phyloP scores from a whole-genome alignment of 2,888 invertebrate genomes.

The Argyresthia albistria region DNA sequence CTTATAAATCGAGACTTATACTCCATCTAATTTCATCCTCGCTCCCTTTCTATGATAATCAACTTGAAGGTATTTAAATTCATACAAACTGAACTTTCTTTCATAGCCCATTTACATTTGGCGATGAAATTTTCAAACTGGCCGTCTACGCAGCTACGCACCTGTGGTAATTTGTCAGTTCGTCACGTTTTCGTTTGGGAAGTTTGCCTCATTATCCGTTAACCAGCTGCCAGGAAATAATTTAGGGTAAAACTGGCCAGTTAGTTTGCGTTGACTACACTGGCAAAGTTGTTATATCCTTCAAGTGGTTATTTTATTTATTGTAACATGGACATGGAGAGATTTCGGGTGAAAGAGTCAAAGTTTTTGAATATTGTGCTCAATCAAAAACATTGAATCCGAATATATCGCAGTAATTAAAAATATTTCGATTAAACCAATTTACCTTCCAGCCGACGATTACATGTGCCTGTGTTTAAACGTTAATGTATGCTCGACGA shows the following conservation, averaged over 20 bases:
- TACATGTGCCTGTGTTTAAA: too few species aligned
- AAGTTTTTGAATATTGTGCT: too few species aligned
- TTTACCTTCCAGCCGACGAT: too few species aligned
- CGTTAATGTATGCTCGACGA: too few species aligned
- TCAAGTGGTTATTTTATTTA: too few species aligned
- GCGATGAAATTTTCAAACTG: not conserved
- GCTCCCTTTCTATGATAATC: conserved; percentile 1
- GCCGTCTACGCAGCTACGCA: not conserved
- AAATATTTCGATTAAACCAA: too few species aligned
- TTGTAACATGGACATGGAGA: too few species aligned
- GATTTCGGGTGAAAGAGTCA: too few species aligned
- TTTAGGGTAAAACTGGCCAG: not conserved
- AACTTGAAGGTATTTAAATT: not conserved
- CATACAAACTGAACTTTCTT: not conserved
- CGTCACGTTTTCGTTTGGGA: not conserved
- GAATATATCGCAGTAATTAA: too few species aligned
- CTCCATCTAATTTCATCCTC: not conserved
- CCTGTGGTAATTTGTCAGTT: not conserved
- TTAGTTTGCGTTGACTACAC: not conserved
- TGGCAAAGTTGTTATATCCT: too few species aligned
- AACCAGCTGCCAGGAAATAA: not conserved
- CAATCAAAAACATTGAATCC: too few species aligned
- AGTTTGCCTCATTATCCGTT: not conserved
- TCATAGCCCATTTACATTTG: not conserved
- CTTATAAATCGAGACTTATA: too few species aligned